Evolutionary conservation across 2,888 invertebrate genomes (phyloP).

Genomic region (Tenodera sinensis): DNA sequence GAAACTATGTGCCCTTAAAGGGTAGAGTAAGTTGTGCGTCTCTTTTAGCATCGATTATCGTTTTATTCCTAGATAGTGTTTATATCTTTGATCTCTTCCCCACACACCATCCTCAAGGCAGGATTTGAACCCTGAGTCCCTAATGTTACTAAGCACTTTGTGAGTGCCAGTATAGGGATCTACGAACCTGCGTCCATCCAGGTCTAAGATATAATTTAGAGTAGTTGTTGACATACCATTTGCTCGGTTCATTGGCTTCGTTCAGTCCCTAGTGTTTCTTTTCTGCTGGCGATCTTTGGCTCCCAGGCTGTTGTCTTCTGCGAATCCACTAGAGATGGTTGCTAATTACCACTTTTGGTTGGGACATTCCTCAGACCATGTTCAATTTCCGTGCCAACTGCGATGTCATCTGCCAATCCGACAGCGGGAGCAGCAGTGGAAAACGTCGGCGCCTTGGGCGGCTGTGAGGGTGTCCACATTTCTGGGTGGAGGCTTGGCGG

Average conservation of each 20-base stretch:
- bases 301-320: neutral
- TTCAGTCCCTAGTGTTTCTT: neutral
- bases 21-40: too few relatives aligned
- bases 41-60: too few relatives aligned
- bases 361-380: neutral
- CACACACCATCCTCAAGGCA: too few relatives aligned
- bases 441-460: neutral
- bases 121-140: too few relatives aligned
- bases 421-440: neutral
- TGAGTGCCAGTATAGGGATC: too few relatives aligned
- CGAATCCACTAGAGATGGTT: neutral
- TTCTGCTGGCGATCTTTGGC: neutral
- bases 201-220: neutral
- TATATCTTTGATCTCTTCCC: too few relatives aligned
- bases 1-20: too few relatives aligned
- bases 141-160: too few relatives aligned
- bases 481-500: neutral
- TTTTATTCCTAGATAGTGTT: too few relatives aligned
- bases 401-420: neutral
- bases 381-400: neutral
- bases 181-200: neutral
- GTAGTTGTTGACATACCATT: neutral
- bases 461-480: neutral
- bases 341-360: neutral
- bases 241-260: too few relatives aligned